Percentiles rank a stretch among this genome's conserved stretches.
These are phyloP conservation scores for Trochalopteron elliotii DNA, from an alignment of 2,113 vertebrate species.

Conservation along the genomic window DNA sequence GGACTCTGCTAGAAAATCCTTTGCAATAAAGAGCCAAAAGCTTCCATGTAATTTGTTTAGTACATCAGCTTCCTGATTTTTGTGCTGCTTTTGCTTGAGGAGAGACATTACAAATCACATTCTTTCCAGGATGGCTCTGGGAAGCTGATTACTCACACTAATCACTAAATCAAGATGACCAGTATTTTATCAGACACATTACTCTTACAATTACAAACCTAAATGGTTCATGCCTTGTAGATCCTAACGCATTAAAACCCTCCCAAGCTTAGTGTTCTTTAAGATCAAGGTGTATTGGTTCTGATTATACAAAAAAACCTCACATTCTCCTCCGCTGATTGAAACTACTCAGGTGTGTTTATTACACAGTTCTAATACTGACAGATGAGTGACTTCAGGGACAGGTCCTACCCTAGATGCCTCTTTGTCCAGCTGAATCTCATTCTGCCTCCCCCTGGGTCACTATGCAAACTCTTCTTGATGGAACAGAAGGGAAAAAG, in stretches of 20 bases:
- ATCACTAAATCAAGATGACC: not conserved
- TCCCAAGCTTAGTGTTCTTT: not conserved
- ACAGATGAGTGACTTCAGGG: not conserved
- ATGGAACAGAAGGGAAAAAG: not conserved
- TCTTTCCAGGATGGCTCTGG: not conserved
- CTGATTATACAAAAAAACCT: not conserved
- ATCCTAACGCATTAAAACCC: not conserved
- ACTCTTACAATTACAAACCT: not conserved
- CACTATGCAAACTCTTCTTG: not conserved
- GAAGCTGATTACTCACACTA: not conserved
- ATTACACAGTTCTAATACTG: not conserved
- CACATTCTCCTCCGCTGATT: not conserved
- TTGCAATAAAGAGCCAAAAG: not conserved
- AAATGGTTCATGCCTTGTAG: not conserved
- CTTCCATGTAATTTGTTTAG: not conserved
- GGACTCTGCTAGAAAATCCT: not conserved
- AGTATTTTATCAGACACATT: not conserved
- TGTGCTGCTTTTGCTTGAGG: not conserved
- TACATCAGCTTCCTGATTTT: not conserved
- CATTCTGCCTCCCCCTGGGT: not conserved
- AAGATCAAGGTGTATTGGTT: not conserved
- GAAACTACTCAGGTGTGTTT: not conserved
- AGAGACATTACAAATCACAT: not conserved
- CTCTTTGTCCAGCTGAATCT: not conserved
- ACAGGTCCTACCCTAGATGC: not conserved